Evolutionary conservation across 2,888 invertebrate species (phyloP).

Genomic region (Stegophylla sp.): DNA sequence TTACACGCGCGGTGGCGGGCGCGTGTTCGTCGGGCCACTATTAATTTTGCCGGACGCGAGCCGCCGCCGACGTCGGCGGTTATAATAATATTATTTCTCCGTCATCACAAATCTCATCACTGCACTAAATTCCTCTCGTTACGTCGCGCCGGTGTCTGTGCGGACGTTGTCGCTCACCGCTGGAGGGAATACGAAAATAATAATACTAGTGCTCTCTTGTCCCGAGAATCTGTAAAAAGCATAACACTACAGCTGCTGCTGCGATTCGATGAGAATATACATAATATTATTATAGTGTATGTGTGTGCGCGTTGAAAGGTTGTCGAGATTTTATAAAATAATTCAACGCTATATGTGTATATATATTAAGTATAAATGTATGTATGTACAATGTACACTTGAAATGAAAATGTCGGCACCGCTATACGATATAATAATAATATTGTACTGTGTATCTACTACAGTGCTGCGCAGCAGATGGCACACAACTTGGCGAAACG

Average conservation of each 20-base stretch:
- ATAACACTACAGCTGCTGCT: too few relatives aligned
- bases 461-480: too few relatives aligned
- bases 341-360: neutral
- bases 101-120: neutral
- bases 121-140: neutral
- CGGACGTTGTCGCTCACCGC: neutral
- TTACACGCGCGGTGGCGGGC: neutral
- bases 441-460: too few relatives aligned
- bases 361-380: neutral
- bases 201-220: neutral
- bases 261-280: neutral
- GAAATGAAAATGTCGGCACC: neutral
- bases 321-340: neutral
- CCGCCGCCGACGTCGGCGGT: neutral
- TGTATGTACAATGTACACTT: neutral
- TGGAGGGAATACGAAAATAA: neutral
- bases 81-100: conserved; percentile 3
- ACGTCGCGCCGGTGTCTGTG: neutral
- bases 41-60: neutral
- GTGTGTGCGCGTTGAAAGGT: neutral
- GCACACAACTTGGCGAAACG: neutral
- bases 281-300: neutral
- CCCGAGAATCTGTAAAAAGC: too few relatives aligned
- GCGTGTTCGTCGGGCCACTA: conserved; percentile 6
- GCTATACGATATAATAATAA: neutral